These are phyloP conservation scores for Thrips palmi DNA, from an alignment of 1,140 invertebrate species.

Conservation along the genomic window DNA sequence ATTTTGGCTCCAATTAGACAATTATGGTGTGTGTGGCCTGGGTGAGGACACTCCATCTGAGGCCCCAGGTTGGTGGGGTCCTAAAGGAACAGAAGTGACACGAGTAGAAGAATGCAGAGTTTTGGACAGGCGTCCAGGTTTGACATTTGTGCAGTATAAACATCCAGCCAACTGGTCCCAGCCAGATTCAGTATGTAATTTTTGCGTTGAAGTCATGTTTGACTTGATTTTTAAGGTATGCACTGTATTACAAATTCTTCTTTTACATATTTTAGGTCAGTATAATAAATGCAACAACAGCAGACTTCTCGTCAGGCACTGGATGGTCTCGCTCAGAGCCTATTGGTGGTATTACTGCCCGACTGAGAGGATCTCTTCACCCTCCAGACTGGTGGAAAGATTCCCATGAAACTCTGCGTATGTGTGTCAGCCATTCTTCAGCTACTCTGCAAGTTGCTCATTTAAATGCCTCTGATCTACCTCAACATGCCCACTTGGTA, in stretches of 20 bases:
- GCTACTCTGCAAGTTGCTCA: constrained; percentile 32
- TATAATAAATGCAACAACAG: constrained; percentile 67
- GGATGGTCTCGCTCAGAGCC: constrained; percentile 40
- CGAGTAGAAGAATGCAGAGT: constrained; percentile 56
- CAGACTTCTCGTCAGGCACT: constrained; percentile 40
- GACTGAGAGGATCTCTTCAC: constrained; percentile 59
- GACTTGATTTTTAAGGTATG: background rate
- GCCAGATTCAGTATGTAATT: constrained; percentile 40
- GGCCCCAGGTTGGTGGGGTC: constrained; percentile 74
- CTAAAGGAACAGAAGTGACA: constrained; percentile 58
- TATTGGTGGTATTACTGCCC: constrained; percentile 49
- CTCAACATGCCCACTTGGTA: background rate
- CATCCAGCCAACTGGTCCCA: constrained; percentile 68
- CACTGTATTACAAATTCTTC: constrained; percentile 2
- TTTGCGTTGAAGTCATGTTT: background rate
- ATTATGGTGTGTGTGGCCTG: constrained; percentile 58
- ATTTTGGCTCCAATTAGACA: constrained; percentile 37
- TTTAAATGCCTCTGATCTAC: constrained; percentile 11
- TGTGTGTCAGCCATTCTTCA: constrained; percentile 53
- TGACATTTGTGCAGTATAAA: constrained; percentile 74
- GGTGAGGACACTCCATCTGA: constrained; percentile 56
- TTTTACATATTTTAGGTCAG: constrained; percentile 28
- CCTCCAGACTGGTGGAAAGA: constrained; percentile 49
- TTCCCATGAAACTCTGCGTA: constrained; percentile 41
- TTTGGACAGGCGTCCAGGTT: constrained; percentile 63